Conservation (phyloP, 2,888 invertebrate genomes). For the Machimus rusticus region DNA sequence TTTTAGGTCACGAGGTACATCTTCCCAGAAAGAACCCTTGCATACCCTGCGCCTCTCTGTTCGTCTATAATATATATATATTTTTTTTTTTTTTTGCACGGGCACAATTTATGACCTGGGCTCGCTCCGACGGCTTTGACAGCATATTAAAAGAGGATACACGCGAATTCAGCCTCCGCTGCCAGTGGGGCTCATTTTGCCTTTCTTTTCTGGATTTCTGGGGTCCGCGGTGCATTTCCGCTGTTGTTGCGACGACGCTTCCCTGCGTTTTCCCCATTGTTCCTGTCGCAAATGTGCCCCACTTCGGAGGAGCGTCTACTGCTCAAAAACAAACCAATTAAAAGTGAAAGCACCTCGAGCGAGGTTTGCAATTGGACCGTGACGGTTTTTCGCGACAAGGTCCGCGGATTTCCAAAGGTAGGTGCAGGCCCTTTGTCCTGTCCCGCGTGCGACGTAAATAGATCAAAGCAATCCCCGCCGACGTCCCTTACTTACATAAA, state of each 20-base stretch:
- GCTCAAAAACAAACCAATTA: not conserved
- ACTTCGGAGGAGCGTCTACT: not conserved
- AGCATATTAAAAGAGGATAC: not conserved
- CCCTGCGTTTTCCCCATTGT: not conserved
- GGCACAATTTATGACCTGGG: conserved; percentile 8
- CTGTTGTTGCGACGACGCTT: not conserved
- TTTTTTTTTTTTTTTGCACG: not conserved
- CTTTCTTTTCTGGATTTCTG: not conserved
- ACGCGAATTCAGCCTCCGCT: not conserved
- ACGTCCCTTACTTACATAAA: conserved; percentile 4
- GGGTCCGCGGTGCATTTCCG: not conserved
- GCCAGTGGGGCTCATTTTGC: not conserved
- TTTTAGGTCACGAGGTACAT: conserved; percentile 35
- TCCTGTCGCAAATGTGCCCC: not conserved
- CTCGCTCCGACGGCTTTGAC: not conserved
- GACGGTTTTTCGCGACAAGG: not conserved
- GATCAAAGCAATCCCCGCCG: conserved; percentile 28
- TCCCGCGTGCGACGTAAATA: not conserved
- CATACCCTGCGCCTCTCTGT: not conserved
- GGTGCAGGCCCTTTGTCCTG: not conserved
- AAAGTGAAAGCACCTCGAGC: not conserved
- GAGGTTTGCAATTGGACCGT: not conserved
- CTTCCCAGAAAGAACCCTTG: not conserved
- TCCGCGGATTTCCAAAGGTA: not conserved
- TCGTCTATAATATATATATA: not conserved